Evolutionary conservation across 2,797 vertebrate species (phyloP), one percentile per base, ranked within the genome.

Genomic region (Smutsia temminckii): DNA sequence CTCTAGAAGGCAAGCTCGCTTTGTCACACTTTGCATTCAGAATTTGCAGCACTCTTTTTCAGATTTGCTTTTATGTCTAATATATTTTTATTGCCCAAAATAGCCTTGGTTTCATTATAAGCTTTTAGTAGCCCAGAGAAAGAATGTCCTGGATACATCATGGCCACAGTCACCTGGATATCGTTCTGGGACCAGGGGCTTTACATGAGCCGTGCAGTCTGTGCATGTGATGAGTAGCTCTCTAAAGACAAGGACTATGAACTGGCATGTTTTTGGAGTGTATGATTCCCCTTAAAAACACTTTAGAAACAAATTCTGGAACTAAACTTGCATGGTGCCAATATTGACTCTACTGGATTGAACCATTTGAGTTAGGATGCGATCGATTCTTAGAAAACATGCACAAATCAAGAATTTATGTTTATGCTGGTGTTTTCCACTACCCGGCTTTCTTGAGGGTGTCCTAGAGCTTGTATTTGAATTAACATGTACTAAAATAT

Each of bases 401-500:
- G 4, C 13, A 86, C 18, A 75, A 84, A 89, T 63, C 34, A 91
- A 86, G 37, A 68, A 85, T 71, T 49, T 80, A 53, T 59, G 34
- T 75, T 71, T 61, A 69, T 84, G 66, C 27, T 49, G 32, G 9
- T 46, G 29, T 79, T 79, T 83, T 21, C 23, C n/a, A 84, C 34
- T 6, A 83, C 3, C 12, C 46, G 7, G 5, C 13, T 90, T 93
- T 87, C 89, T 53, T 69, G 42, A 66, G 51, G 40, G 25, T 81
- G 25, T 85, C 49, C 55, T 84, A 29, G 53, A 92, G 40, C 46
- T 72, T 2, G 0, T 49, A 20, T 85, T 37, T 93, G 46, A 95
- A 81, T 89, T 93, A 83, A 75, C 68, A 77, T 77, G 57, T 77
- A 72, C 91, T 94, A 96, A 95, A 93, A 72, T 96, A 66, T n/a